These are phyloP conservation scores for Oscheius onirici DNA, from an alignment of 2,888 invertebrate species.

Conservation along the genomic window DNA sequence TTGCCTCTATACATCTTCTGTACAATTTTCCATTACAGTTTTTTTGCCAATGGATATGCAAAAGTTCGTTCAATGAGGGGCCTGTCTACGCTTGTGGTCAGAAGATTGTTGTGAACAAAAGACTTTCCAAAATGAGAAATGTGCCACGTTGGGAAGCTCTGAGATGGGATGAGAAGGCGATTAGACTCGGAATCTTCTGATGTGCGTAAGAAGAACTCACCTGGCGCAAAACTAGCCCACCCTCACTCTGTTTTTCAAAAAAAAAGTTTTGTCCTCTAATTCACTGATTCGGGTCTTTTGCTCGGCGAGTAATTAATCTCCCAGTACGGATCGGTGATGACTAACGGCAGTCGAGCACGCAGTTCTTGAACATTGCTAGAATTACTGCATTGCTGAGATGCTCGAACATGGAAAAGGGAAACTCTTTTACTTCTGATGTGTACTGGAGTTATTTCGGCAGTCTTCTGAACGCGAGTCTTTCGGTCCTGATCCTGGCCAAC, in stretches of 20 bases:
- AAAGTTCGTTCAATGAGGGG: too few species aligned
- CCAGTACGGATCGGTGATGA: slow-evolving; percentile 19
- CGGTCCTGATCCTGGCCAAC: not conserved
- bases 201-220: not conserved
- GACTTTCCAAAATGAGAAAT: too few species aligned
- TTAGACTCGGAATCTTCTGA: not conserved
- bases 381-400: slow-evolving; percentile 19
- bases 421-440: not conserved
- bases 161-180: not conserved
- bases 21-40: too few species aligned
- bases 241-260: not conserved
- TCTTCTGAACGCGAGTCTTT: too few species aligned
- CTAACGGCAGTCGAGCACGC: slow-evolving; percentile 23
- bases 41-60: too few species aligned
- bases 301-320: slow-evolving; percentile 20
- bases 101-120: too few species aligned
- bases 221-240: not conserved
- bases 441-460: too few species aligned
- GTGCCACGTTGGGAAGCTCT: too few species aligned
- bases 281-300: not conserved
- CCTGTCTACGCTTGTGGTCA: too few species aligned
- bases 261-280: not conserved
- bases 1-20: too few species aligned
- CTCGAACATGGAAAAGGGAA: not conserved
- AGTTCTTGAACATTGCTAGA: not conserved